phyloP scores from a whole-genome alignment of 2,113 vertebrate species.

The Siniperca knerii region DNA sequence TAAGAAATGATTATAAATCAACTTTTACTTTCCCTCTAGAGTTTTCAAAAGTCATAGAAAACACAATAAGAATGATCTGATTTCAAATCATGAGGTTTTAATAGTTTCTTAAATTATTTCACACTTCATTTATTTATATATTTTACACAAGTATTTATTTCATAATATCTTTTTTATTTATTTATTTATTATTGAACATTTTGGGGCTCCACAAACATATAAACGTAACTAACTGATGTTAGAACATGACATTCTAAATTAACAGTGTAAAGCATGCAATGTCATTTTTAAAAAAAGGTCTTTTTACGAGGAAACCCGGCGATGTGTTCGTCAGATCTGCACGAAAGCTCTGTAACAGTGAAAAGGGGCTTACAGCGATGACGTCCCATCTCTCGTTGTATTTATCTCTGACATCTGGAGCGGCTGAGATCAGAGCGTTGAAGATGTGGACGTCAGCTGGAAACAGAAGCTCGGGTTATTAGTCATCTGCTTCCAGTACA shows the following conservation, averaged over 20 bases:
- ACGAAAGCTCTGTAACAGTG: neutral
- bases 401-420: constrained; percentile 73
- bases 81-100: neutral
- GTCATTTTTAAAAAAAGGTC: neutral
- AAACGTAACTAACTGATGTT: neutral
- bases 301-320: neutral
- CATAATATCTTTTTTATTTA: neutral
- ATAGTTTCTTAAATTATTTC: neutral
- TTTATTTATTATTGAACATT: neutral
- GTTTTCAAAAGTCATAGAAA: neutral
- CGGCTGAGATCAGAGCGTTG: constrained; percentile 89
- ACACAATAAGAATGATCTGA: neutral
- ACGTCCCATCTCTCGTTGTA: constrained; percentile 85
- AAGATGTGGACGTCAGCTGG: constrained; percentile 92
- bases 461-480: neutral
- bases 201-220: neutral
- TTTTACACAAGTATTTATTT: neutral
- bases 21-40: neutral
- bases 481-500: neutral
- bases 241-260: neutral
- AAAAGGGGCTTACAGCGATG: constrained; percentile 83
- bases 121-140: neutral
- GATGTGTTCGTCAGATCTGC: neutral
- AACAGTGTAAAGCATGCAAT: neutral
- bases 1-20: neutral